Conservation (phyloP, 1,140 invertebrate species). For the Adelges cooleyi region DNA sequence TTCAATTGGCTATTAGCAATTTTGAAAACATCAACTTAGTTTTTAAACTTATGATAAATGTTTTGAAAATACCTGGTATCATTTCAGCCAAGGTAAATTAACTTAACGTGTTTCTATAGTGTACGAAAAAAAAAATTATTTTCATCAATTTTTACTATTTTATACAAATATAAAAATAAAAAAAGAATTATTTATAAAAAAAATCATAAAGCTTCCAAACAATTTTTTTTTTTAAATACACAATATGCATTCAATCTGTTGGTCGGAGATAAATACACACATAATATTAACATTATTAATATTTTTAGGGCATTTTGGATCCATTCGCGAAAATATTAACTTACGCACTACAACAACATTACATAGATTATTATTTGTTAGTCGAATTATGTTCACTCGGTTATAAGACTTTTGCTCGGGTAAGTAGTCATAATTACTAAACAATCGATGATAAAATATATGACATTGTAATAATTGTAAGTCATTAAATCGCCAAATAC, state of each 20-base stretch:
- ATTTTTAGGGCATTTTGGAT: constrained; percentile 64
- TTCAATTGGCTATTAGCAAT: constrained; percentile 59
- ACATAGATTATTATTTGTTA: constrained; percentile 70
- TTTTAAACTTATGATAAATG: constrained; percentile 70
- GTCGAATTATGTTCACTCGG: constrained; percentile 83
- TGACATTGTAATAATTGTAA: constrained; percentile 29
- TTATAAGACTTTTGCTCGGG: constrained; percentile 69
- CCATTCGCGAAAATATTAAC: constrained; percentile 92
- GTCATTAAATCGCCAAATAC: no score
- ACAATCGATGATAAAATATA: constrained; percentile 10
- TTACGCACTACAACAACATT: constrained; percentile 76
- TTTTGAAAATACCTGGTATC: constrained; percentile 74
- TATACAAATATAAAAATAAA: no score
- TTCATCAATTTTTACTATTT: no score
- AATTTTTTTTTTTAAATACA: no score
- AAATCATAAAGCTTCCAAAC: no score
- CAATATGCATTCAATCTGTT: no score
- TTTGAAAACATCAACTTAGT: constrained; percentile 64
- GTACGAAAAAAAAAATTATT: not conserved
- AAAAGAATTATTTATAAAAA: no score
- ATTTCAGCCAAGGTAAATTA: constrained; percentile 58
- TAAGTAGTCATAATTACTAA: constrained; percentile 36
- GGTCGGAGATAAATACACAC: no score
- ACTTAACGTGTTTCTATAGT: not conserved
- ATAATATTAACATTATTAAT: no score